Base-by-base conservation (phyloP, 2,113 vertebrate species). In the Todiramphus chloris region DNA sequence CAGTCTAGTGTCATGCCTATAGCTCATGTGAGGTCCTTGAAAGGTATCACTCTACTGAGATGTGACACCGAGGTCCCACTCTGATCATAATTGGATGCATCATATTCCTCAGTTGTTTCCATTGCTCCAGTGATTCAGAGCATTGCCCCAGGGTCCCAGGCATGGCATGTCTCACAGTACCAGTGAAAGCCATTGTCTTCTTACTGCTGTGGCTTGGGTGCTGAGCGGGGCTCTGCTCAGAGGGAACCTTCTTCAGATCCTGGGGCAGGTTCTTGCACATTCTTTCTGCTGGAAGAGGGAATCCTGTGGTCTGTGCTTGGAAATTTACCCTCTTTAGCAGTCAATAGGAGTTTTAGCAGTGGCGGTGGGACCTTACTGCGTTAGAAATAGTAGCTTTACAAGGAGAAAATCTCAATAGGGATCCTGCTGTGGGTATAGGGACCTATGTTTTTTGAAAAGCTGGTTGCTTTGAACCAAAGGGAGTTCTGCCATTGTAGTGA, bases 121-220 rank as follows among this genome's bases (percentile, higher is more conserved):
- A 5, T 31, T 33, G 41, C 74, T 83, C 16, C 41, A 69, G 31
- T 76, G 50, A 69, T 44, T 82, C 21, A 2, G 53, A 73, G 70
- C 53, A 37, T 10, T 72, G 84, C 66, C 82, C 8, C 25, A 28
- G 59, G 23, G 13, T 73, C 35, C 44, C n/a, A 9, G 66, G 23
- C 30, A 11, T 37, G n/a, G 13, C 5, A 1, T 72, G 74, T 55
- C 69, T 72, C n/a, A 19, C 37, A 44, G 10, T 31, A 43, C 73
- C 18, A 70, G 19, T 2, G 5, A 62, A 62, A 88, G 7, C 60
- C 3, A 0, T 16, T 19, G 8, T 92, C 23, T 35, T 81, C 28
- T 0, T 0, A 2, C 37, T 27, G 10, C 30, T 27, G 35, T 33
- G 43, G 21, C 25, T 46, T 39, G 13, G 0, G 2, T 81, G 56